Base-by-base conservation (phyloP, 35 echinoderm and acorn worm species). In the Ptychodera flava region DNA sequence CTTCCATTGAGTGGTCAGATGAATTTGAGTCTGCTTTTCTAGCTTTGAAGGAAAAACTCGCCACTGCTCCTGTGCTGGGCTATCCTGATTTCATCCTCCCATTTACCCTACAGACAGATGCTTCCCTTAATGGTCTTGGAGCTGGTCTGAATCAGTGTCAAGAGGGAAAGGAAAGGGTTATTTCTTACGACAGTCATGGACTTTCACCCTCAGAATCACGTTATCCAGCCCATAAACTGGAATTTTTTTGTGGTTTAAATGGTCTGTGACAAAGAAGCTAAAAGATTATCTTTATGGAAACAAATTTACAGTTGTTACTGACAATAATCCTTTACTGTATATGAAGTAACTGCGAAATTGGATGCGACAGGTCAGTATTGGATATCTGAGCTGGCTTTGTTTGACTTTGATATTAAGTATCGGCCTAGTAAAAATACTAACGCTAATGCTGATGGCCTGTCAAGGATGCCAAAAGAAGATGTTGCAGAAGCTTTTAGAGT, bases 31-130 rank as follows among this genome's bases (percentile, higher is more conserved):
- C 12, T 76, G 88, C 92, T 29, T 94, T 94, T 88, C 0, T 35
- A 28, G 29, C 75, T 36, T 78, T 94, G 1, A 90, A 88, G 35
- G 34, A 36, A 2, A 34, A 22, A 29, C 85, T 91, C 16, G 91
- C 89, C 28, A 45, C 79, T 31, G 75, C 92, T 34, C 92, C 92
- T 33, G 37, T 91, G 33, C 79, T 94, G 16, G 92, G 85, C 27
- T 92, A 86, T 78, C 92, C 92, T 0, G 83, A 94, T 76, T 92
- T 82, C 84, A 34, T 53, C 31, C 29, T n/a, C n/a, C n/a, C n/a
- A n/a, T 91, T 91, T 88, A 36, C 85, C 12, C 83, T 94, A 16
- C 82, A 85, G 31, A 94, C 93, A 12, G 93, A 94, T 89, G 89
- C 93, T 16, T 93, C 91, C 35, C 84, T 79, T 16, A 38, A n/a